Conservation (phyloP, 2,113 vertebrate genomes). For the Steatornis caripensis region DNA sequence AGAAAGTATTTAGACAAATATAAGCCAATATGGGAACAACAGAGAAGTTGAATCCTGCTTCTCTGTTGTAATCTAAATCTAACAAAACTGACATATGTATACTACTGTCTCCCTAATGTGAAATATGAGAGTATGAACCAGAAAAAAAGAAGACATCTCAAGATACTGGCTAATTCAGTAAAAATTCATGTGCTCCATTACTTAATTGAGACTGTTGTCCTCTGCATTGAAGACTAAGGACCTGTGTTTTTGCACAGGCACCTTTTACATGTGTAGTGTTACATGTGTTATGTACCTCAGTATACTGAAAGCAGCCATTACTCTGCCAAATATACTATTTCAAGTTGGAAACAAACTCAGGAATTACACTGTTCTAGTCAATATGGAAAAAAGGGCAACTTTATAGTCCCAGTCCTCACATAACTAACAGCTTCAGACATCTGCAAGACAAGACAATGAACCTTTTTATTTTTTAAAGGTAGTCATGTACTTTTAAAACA, state of each 20-base stretch:
- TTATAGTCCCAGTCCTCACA: not conserved
- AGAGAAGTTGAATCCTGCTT: not conserved
- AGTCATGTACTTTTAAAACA: not conserved
- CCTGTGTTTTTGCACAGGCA: accelerated
- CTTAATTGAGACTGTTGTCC: too few relatives aligned
- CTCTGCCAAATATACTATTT: not conserved
- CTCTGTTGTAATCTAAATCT: not conserved
- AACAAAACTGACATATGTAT: not conserved
- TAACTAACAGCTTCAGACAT: not conserved
- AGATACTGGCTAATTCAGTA: not conserved
- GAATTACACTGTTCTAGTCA: not conserved
- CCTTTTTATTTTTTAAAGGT: not conserved
- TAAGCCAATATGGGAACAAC: not conserved
- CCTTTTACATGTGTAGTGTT: not conserved
- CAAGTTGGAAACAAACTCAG: not conserved
- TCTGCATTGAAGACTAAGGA: not conserved
- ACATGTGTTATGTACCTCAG: not conserved
- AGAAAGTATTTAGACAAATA: not conserved
- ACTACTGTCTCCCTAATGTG: accelerated
- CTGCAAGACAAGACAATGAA: not conserved
- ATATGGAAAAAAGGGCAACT: not conserved
- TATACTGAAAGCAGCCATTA: not conserved
- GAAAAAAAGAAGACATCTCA: not conserved
- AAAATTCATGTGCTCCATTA: not conserved
- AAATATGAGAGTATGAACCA: not conserved